phyloP scores from a whole-genome alignment of 2,888 invertebrate genomes.

The Listrodromus nycthemerus region DNA sequence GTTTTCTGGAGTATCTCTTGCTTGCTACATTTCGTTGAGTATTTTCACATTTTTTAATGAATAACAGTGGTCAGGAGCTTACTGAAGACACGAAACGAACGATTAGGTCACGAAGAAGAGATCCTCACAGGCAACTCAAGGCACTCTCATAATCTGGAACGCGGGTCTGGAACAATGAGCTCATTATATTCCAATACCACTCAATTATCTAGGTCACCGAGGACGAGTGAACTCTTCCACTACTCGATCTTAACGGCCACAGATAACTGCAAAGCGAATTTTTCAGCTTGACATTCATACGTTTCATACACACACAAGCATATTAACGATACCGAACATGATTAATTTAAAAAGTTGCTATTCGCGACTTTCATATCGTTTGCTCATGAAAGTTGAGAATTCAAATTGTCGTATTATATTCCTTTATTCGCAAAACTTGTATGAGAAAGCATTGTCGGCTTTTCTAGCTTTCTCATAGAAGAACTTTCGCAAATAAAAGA shows the following conservation, averaged over 20 bases:
- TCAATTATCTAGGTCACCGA: constrained; percentile 70
- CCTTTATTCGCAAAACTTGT: too few species aligned
- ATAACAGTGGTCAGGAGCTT: constrained; percentile 9
- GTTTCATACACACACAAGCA: not conserved
- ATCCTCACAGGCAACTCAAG: constrained; percentile 59
- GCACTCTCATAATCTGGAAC: constrained; percentile 63
- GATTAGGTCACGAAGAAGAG: constrained; percentile 15
- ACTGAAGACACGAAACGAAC: constrained; percentile 11
- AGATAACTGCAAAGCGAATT: constrained; percentile 6
- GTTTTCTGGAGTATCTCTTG: constrained; percentile 28
- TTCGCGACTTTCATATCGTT: too few species aligned
- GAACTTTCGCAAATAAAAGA: too few species aligned
- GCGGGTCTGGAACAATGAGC: constrained; percentile 67
- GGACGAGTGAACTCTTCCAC: constrained; percentile 22
- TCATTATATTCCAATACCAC: constrained; percentile 71
- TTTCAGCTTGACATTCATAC: not conserved
- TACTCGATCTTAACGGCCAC: not conserved
- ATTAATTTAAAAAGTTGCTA: too few species aligned
- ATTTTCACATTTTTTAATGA: not conserved
- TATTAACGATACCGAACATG: too few species aligned
- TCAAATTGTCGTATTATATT: too few species aligned
- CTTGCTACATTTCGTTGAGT: constrained; percentile 12
- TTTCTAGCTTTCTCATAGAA: too few species aligned
- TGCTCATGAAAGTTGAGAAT: too few species aligned
- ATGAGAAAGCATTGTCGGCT: too few species aligned